Evolutionary conservation across 2,113 vertebrate genomes (phyloP).

Genomic region (Oenanthe oenanthe): DNA sequence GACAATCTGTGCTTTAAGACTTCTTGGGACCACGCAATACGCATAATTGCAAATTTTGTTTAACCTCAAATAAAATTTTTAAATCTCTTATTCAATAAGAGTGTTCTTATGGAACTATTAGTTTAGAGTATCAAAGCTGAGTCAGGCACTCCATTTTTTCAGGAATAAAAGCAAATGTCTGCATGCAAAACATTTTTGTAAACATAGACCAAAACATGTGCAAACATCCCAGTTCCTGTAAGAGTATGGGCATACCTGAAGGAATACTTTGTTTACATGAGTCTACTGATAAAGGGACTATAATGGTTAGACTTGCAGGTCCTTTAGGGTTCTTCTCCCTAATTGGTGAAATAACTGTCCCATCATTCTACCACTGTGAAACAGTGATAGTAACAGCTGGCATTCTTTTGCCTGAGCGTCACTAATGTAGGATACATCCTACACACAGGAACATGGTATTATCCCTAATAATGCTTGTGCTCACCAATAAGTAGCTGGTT

Average conservation of each 20-base stretch:
- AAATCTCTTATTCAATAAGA: background rate
- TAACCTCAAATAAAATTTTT: background rate
- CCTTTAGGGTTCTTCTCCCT: background rate
- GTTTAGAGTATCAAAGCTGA: background rate
- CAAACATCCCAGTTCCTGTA: background rate
- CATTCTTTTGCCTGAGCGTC: background rate
- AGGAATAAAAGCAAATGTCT: background rate
- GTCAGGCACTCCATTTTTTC: background rate
- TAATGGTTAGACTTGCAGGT: background rate
- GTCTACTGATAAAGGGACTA: background rate
- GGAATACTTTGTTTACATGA: background rate
- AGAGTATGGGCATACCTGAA: background rate
- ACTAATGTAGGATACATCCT: background rate
- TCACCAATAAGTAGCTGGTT: background rate
- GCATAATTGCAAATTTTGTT: background rate
- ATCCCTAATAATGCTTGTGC: background rate
- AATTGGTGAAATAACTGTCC: background rate
- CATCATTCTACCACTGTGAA: background rate
- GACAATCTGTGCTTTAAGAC: background rate
- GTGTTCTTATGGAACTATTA: background rate
- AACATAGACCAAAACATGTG: background rate
- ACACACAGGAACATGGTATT: background rate
- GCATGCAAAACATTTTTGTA: background rate
- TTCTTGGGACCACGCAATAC: background rate
- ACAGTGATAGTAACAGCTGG: background rate